These are phyloP conservation scores for Pangasius djambal DNA, from an alignment of 2,797 vertebrate genomes.

Conservation along the genomic window DNA sequence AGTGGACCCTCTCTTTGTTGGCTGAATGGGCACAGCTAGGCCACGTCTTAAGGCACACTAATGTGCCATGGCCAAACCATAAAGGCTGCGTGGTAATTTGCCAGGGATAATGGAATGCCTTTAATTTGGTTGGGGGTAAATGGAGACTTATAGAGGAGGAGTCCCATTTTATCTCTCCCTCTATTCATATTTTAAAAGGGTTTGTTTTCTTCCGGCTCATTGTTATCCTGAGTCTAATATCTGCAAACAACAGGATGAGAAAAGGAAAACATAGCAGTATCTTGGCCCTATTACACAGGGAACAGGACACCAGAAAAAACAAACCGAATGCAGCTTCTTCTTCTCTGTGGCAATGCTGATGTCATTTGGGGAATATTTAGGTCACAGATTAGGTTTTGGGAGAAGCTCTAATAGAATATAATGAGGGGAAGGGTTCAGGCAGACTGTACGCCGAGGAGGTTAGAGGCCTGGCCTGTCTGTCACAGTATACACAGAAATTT, in stretches of 20 bases:
- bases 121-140: conserved; percentile 77
- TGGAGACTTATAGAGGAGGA: conserved; percentile 73
- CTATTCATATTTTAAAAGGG: conserved; percentile 70
- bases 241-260: conserved; percentile 72
- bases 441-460: conserved; percentile 7
- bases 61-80: conserved; percentile 82
- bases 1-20: conserved; percentile 78
- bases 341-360: conserved; percentile 64
- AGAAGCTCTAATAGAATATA: conserved; percentile 55
- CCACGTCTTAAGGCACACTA: conserved; percentile 80
- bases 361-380: conserved; percentile 67
- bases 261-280: conserved; percentile 61
- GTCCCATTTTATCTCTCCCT: conserved; percentile 61
- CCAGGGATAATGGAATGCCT: conserved; percentile 83
- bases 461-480: conserved; percentile 39
- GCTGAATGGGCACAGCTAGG: conserved; percentile 81
- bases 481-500: conserved; percentile 25
- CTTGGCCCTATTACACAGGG: conserved; percentile 60
- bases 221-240: conserved; percentile 75
- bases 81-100: conserved; percentile 81
- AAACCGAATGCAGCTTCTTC: conserved; percentile 59
- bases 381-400: conserved; percentile 60
- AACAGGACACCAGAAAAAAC: conserved; percentile 57
- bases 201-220: conserved; percentile 79
- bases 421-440: conserved; percentile 57